These are phyloP conservation scores for Ranitomeya variabilis DNA, from an alignment of 2,113 vertebrate genomes.

Conservation along the genomic window DNA sequence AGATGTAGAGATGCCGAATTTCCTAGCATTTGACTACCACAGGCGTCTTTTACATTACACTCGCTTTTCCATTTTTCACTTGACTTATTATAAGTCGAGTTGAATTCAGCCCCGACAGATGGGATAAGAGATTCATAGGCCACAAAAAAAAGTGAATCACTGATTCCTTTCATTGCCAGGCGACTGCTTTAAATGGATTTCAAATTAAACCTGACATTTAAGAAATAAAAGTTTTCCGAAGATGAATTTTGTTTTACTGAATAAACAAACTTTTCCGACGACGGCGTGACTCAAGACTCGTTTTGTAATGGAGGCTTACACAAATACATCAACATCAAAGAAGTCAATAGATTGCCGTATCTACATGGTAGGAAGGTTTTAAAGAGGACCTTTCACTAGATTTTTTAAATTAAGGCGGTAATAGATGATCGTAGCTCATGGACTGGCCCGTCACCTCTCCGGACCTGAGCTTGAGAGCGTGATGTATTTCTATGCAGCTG, in stretches of 20 bases:
- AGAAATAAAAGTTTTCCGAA: not conserved
- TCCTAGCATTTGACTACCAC: slow-evolving; percentile 4
- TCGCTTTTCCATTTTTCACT: slow-evolving; percentile 19
- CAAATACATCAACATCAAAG: not conserved
- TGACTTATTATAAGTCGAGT: slow-evolving; percentile 36
- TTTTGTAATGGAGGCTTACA: not conserved
- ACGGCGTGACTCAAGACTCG: not conserved
- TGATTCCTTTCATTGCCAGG: slow-evolving; percentile 11
- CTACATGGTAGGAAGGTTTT: not conserved
- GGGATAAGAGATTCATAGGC: slow-evolving; percentile 19
- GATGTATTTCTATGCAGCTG: too few relatives aligned
- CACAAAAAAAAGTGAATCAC: slow-evolving; percentile 1
- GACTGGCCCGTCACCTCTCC: too few relatives aligned
- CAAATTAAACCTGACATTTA: slow-evolving; percentile 33
- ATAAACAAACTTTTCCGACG: not conserved
- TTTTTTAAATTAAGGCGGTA: too few relatives aligned
- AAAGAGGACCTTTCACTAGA: too few relatives aligned
- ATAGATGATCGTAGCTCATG: too few relatives aligned
- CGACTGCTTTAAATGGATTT: slow-evolving; percentile 31
- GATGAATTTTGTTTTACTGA: not conserved
- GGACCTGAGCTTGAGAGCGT: too few relatives aligned
- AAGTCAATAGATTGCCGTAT: not conserved
- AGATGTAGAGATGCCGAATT: slow-evolving; percentile 36
- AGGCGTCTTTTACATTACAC: slow-evolving; percentile 23
- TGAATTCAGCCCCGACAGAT: slow-evolving; percentile 32